Evolutionary conservation across 2,113 vertebrate genomes (phyloP), one percentile per base, ranked within the genome.

Genomic region (Cebidichthys violaceus): DNA sequence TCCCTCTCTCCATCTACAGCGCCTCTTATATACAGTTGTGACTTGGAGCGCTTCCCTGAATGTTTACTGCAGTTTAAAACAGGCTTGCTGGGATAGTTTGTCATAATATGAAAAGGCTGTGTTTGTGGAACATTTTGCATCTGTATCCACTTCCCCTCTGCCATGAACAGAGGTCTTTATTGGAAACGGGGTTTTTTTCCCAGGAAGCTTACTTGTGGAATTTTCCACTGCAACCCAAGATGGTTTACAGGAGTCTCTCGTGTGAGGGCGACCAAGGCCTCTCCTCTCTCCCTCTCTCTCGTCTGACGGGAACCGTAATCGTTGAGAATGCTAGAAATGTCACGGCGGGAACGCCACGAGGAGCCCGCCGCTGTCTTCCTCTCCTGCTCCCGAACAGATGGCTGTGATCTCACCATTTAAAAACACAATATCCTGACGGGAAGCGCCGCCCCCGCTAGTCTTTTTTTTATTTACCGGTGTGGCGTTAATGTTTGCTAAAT

Each of bases 401-500:
- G 78, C 18, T 78, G 61, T 66, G 62, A 79, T 86, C 70, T 77
- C 35, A 13, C 39, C 47, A 35, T 71, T 89, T 79, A 78, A 89
- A 83, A 60, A 57, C 73, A 73, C 77, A 82, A 52, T 69, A 90
- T 87, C 62, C 72, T 78, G 79, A 88, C 86, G 77, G 85, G 81
- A 90, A 82, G 70, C 52, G 74, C 70, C 45, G 57, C 33, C 5
- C 33, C 24, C 81, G 52, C 68, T n/a, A 11, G 35, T 77, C 47
- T 79, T 70, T 57, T 2, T 24, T 14, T 79, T 70, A 52, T 2
- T 24, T 14, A 67, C 82, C 74, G 64, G 17, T 47, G 59, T 50
- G 79, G 78, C 78, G 75, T 87, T 88, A 83, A 79, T 86, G 89
- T 93, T 86, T 80, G 86, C 88, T 92, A 92, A 92, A 88, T 86